phyloP scores from a whole-genome alignment of 2,888 invertebrate species.

The Nemotelus pantherinus region DNA sequence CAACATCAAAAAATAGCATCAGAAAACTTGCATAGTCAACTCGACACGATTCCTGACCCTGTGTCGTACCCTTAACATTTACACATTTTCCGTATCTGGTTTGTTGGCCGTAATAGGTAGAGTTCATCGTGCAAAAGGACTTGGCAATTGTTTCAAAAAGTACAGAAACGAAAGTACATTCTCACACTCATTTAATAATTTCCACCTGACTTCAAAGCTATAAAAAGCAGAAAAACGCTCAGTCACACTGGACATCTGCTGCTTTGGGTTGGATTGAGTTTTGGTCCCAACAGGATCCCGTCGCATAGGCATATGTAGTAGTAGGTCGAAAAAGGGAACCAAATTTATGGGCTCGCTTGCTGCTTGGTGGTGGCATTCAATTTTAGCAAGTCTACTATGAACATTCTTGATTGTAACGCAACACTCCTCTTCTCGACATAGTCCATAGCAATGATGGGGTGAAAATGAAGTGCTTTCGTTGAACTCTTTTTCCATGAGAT shows the following conservation, averaged over 20 bases:
- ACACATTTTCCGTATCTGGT: too few relatives aligned
- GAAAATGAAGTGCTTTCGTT: slow-evolving; percentile 25
- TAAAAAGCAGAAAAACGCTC: slow-evolving; percentile 6
- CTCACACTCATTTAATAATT: slow-evolving; percentile 26
- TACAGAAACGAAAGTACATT: slow-evolving; percentile 3
- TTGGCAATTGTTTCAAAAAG: neutral
- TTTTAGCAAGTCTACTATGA: slow-evolving; percentile 12
- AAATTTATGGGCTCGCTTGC: slow-evolving; percentile 3
- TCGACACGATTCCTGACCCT: neutral
- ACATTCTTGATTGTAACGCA: neutral
- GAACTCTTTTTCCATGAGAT: neutral
- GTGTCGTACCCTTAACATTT: neutral
- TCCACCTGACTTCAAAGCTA: slow-evolving; percentile 33
- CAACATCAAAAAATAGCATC: neutral
- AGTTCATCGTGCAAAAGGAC: too few relatives aligned
- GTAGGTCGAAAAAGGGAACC: neutral
- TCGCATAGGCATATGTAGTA: too few relatives aligned
- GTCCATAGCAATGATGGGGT: slow-evolving; percentile 17
- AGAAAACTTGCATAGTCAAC: slow-evolving; percentile 1
- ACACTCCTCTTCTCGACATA: neutral
- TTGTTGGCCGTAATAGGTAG: too few relatives aligned
- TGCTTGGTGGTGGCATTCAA: slow-evolving; percentile 9
- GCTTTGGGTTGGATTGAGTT: neutral
- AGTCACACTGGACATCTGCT: slow-evolving; percentile 12
- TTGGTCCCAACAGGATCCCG: too few relatives aligned